Percentiles rank a stretch among this genome's conserved stretches.
Evolutionary conservation across 1,140 invertebrate species (phyloP).

Genomic region (Acromyrmex heyeri): DNA sequence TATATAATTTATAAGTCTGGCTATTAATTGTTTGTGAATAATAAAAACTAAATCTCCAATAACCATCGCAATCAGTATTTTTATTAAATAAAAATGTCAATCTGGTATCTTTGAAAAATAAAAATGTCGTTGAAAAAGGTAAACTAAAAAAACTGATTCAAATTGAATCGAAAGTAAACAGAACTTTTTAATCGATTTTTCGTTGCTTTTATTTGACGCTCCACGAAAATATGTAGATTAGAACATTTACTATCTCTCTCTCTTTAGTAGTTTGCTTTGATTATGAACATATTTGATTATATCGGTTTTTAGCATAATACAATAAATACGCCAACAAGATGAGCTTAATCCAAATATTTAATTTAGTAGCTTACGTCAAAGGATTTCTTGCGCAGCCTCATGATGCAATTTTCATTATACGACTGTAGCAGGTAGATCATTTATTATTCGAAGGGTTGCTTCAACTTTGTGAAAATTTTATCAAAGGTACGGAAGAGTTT

Average conservation of each 20-base stretch:
- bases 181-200: not conserved
- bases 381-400: slow-evolving; percentile 61
- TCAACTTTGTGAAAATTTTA: slow-evolving; percentile 61
- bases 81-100: not conserved
- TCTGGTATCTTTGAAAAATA: too few relatives aligned
- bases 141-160: not conserved
- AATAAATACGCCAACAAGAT: slow-evolving; percentile 40
- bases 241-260: not conserved
- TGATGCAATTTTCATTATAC: slow-evolving; percentile 64
- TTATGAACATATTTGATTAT: slow-evolving; percentile 6
- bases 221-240: slow-evolving; percentile 9
- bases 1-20: slow-evolving; percentile 2
- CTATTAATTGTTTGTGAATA: not conserved
- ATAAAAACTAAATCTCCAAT: not conserved
- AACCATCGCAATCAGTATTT: not conserved
- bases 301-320: slow-evolving; percentile 25
- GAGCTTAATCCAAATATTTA: slow-evolving; percentile 63
- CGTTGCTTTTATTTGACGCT: not conserved
- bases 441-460: slow-evolving; percentile 65
- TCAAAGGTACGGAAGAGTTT: slow-evolving; percentile 48
- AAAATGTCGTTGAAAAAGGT: not conserved
- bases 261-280: not conserved
- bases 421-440: slow-evolving; percentile 24
- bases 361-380: slow-evolving; percentile 65
- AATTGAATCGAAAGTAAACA: not conserved